Evolutionary conservation across 2,888 invertebrate species (phyloP).

Genomic region (Imbricaverruca yamaguchii): DNA sequence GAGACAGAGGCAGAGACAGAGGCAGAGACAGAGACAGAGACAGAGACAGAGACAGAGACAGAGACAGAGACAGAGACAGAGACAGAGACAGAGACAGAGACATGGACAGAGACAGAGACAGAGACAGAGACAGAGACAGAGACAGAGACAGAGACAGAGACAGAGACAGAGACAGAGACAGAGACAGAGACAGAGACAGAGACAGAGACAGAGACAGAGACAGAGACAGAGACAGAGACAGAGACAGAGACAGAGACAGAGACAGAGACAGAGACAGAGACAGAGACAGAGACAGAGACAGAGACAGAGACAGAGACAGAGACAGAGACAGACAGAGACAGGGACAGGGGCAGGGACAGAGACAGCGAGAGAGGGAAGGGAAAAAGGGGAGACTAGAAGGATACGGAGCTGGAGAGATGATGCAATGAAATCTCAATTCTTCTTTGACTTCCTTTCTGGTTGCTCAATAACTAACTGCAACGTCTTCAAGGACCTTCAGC

Average conservation of each 20-base stretch:
- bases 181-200: too few relatives aligned
- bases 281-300: neutral
- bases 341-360: neutral
- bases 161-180: too few relatives aligned
- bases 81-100: neutral
- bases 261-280: neutral
- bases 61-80: neutral
- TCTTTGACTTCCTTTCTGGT: too few relatives aligned
- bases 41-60: neutral
- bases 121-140: too few relatives aligned
- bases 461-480: too few relatives aligned
- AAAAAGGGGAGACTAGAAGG: neutral
- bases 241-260: conserved; percentile 53
- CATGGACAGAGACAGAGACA: too few relatives aligned
- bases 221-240: too few relatives aligned
- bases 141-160: too few relatives aligned
- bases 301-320: neutral
- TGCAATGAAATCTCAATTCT: neutral
- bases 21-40: neutral
- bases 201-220: too few relatives aligned
- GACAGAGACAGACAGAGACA: neutral
- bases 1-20: neutral
- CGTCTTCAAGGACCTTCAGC: neutral
- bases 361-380: neutral
- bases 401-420: neutral